Percentiles rank a stretch among this genome's conserved stretches.
Evolutionary conservation across 2,113 vertebrate genomes (phyloP).

Genomic region (Elachura formosa): DNA sequence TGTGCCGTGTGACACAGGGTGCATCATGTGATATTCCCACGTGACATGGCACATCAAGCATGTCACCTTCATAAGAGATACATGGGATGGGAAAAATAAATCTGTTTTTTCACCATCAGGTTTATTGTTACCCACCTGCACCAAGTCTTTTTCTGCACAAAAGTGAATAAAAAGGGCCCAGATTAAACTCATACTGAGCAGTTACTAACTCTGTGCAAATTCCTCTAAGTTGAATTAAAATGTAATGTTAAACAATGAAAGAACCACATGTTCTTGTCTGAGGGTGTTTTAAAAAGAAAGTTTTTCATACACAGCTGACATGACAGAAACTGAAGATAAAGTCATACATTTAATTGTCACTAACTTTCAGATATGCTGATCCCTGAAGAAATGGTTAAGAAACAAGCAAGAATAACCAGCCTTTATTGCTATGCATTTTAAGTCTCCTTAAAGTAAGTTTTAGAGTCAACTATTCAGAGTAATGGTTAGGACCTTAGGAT

Average conservation of each 20-base stretch:
- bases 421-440: neutral
- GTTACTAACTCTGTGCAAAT: neutral
- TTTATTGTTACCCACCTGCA: neutral
- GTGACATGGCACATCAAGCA: neutral
- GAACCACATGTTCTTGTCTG: neutral
- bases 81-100: neutral
- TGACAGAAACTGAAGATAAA: slow-evolving; percentile 2
- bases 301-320: neutral
- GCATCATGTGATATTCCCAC: slow-evolving; percentile 1
- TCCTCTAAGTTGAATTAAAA: neutral
- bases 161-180: neutral
- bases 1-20: neutral
- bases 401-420: neutral
- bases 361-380: neutral
- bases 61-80: neutral
- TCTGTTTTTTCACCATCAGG: neutral
- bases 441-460: neutral
- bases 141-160: neutral
- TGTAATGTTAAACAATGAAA: neutral
- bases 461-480: neutral
- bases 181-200: neutral
- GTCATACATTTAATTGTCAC: neutral
- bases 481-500: neutral
- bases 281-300: neutral
- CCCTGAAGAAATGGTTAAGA: neutral